Evolutionary conservation across 1,140 invertebrate genomes (phyloP).

Genomic region (Pseudobourletiella spinata): DNA sequence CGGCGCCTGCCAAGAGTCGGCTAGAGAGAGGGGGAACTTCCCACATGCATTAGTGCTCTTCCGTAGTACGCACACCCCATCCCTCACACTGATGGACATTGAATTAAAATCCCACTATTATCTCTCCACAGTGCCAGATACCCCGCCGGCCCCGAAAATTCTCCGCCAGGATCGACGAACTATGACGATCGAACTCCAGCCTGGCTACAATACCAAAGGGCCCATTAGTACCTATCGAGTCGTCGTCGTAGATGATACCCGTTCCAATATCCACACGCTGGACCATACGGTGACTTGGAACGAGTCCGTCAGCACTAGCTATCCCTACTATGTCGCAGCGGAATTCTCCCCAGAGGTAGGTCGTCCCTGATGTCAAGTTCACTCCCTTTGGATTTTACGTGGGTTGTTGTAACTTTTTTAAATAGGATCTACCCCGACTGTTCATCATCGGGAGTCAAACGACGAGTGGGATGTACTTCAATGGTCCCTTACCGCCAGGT

Average conservation of each 20-base stretch:
- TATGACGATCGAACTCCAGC: slow-evolving; percentile 52
- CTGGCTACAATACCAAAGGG: slow-evolving; percentile 60
- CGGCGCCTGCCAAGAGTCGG: too few species aligned
- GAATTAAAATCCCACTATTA: neutral
- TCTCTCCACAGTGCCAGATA: slow-evolving; percentile 48
- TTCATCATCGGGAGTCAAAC: slow-evolving; percentile 69
- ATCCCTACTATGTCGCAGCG: slow-evolving; percentile 70
- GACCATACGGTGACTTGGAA: slow-evolving; percentile 50
- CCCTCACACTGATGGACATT: too few species aligned
- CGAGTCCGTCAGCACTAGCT: slow-evolving; percentile 49
- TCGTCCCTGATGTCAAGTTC: too few species aligned
- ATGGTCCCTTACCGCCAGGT: slow-evolving; percentile 58
- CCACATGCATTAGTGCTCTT: too few species aligned
- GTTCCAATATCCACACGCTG: slow-evolving; percentile 48
- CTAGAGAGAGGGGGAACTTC: too few species aligned
- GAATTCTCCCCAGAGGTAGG: slow-evolving; percentile 54
- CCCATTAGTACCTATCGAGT: slow-evolving; percentile 61
- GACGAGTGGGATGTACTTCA: slow-evolving; percentile 65
- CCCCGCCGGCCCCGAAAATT: slow-evolving; percentile 55
- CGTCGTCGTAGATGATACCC: slow-evolving; percentile 57
- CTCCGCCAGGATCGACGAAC: slow-evolving; percentile 47
- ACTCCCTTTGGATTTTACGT: too few species aligned
- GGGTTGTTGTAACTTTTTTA: slow-evolving; percentile 37
- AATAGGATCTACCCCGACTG: slow-evolving; percentile 47
- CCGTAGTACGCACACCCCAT: too few species aligned